phyloP scores from a whole-genome alignment of 2,888 invertebrate genomes.

The Aphodius sticticus region DNA sequence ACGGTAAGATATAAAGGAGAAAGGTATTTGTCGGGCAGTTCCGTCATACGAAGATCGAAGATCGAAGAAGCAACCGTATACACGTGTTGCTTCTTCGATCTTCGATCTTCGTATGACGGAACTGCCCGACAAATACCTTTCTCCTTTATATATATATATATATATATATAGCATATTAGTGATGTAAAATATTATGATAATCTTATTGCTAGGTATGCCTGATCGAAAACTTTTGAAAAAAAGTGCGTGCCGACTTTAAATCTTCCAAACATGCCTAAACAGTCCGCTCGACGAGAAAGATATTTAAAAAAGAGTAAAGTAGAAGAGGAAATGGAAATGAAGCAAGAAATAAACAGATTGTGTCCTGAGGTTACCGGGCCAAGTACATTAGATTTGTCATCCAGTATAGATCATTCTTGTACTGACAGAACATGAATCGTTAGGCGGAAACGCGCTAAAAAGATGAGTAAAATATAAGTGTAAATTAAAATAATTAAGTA shows the following conservation, averaged over 20 bases:
- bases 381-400: not conserved
- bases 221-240: not conserved
- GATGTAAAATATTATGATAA: slow-evolving; percentile 1
- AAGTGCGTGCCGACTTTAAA: not conserved
- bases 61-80: too few species aligned
- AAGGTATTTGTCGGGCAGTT: too few species aligned
- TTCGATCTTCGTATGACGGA: too few species aligned
- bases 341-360: not conserved
- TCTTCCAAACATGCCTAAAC: slow-evolving; percentile 4
- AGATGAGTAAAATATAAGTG: not conserved
- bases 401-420: not conserved
- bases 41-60: too few species aligned
- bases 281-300: not conserved
- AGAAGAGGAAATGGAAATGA: not conserved
- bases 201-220: not conserved
- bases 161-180: not conserved
- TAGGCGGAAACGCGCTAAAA: not conserved
- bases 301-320: not conserved
- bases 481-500: too few species aligned
- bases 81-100: too few species aligned
- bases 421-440: not conserved
- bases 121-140: too few species aligned
- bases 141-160: too few species aligned
- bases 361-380: not conserved
- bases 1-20: too few species aligned